These are phyloP conservation scores for Pseudomyrmex dendroicus DNA, from an alignment of 1,140 invertebrate species.

Conservation along the genomic window DNA sequence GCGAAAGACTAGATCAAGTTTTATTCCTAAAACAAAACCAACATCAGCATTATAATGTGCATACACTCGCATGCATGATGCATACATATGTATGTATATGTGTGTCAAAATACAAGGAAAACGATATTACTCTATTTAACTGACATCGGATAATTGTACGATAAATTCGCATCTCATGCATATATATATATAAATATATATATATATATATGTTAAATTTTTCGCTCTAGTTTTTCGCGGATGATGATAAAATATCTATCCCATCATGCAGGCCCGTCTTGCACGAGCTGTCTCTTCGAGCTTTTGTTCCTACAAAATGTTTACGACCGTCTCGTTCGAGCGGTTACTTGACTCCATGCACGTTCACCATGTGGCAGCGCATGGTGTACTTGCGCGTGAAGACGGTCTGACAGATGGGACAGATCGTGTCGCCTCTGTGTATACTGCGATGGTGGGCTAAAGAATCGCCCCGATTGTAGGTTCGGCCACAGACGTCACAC, in stretches of 20 bases:
- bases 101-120: not conserved
- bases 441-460: conserved; percentile 86
- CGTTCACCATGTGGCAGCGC: conserved; percentile 84
- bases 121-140: conserved; percentile 14
- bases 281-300: not conserved
- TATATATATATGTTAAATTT: not conserved
- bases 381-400: conserved; percentile 85
- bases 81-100: not conserved
- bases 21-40: not conserved
- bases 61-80: not conserved
- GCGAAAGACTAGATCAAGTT: conserved; percentile 8
- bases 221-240: conserved; percentile 6
- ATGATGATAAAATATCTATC: not conserved
- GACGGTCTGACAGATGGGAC: conserved; percentile 84
- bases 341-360: conserved; percentile 81
- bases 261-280: not conserved
- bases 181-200: too few relatives aligned
- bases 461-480: conserved; percentile 84
- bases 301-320: not conserved
- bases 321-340: not conserved
- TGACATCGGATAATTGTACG: not conserved
- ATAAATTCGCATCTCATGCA: not conserved
- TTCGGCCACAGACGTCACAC: conserved; percentile 85
- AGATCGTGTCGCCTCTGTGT: conserved; percentile 85
- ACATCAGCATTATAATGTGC: not conserved